Percentiles rank a stretch among this genome's conserved stretches.
These are phyloP conservation scores for Tauraco hartlaubi DNA, from an alignment of 2,797 vertebrate species.

Conservation along the genomic window DNA sequence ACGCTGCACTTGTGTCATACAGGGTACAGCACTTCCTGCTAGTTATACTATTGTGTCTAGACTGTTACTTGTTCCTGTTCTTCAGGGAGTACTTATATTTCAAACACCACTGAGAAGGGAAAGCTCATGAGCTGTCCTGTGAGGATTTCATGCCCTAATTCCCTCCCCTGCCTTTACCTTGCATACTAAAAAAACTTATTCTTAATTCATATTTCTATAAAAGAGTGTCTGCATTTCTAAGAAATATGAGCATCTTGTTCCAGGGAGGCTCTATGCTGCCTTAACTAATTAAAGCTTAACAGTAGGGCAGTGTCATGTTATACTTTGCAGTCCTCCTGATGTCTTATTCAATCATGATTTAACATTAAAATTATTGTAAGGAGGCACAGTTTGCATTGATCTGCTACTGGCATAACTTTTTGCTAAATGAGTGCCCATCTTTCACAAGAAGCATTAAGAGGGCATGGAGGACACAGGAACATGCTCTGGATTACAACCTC, in stretches of 20 bases:
- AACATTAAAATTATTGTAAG: conserved; percentile 11
- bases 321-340: background rate
- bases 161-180: background rate
- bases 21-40: background rate
- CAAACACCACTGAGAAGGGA: background rate
- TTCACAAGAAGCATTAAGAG: background rate
- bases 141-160: background rate
- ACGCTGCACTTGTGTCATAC: background rate
- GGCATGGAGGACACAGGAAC: background rate
- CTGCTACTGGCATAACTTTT: background rate
- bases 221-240: conserved; percentile 22
- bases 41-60: background rate
- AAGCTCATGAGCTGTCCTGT: background rate
- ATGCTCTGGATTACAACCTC: background rate
- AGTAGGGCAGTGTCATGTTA: background rate
- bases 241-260: conserved; percentile 30
- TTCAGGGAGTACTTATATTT: background rate
- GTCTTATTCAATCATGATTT: background rate
- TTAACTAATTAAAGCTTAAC: conserved; percentile 48
- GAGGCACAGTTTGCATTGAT: background rate
- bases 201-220: conserved; percentile 24
- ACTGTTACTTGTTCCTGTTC: background rate
- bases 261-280: background rate
- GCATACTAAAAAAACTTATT: background rate
- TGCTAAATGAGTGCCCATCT: background rate